A percentile compares a stretch with the other conserved stretches of the same genome.
phyloP scores from a whole-genome alignment of 2,888 invertebrate species.

The Allophyes oxyacanthae region DNA sequence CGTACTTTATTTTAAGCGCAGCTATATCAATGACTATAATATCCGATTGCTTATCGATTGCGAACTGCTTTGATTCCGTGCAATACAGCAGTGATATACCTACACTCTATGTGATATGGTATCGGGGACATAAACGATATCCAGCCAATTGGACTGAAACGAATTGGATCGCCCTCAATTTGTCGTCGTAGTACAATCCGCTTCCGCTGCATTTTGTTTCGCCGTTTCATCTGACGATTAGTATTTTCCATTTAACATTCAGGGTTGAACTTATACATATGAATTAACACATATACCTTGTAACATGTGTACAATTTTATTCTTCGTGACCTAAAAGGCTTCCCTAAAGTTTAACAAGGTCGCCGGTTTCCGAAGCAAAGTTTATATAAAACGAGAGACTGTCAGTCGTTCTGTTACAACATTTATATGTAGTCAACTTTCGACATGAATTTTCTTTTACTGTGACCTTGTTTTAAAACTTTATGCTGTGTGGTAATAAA shows the following conservation, averaged over 20 bases:
- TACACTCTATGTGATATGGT: conserved; percentile 71
- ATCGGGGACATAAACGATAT: conserved; percentile 85
- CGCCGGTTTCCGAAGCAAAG: conserved; percentile 68
- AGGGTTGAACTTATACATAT: conserved; percentile 37
- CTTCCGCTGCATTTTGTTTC: conserved; percentile 84
- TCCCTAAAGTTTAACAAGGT: conserved; percentile 75
- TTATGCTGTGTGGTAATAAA: conserved; percentile 74
- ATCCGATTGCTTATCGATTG: conserved; percentile 72
- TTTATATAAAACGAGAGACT: conserved; percentile 75
- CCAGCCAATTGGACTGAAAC: conserved; percentile 88
- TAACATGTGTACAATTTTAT: conserved; percentile 59
- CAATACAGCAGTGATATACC: conserved; percentile 68
- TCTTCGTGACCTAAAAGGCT: conserved; percentile 75
- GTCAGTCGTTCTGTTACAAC: conserved; percentile 67
- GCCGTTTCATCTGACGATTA: conserved; percentile 68
- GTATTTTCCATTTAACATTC: conserved; percentile 63
- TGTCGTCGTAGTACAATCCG: conserved; percentile 77
- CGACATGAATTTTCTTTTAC: conserved; percentile 73
- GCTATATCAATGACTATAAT: conserved; percentile 47
- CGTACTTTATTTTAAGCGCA: conserved; percentile 19
- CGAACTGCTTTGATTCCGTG: conserved; percentile 74
- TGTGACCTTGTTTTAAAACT: conserved; percentile 75
- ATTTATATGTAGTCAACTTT: conserved; percentile 69
- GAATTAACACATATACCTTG: conserved; percentile 27
- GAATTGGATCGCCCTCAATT: conserved; percentile 88